phyloP scores from a whole-genome alignment of 1,140 invertebrate genomes.

The Heliconius hermathena region DNA sequence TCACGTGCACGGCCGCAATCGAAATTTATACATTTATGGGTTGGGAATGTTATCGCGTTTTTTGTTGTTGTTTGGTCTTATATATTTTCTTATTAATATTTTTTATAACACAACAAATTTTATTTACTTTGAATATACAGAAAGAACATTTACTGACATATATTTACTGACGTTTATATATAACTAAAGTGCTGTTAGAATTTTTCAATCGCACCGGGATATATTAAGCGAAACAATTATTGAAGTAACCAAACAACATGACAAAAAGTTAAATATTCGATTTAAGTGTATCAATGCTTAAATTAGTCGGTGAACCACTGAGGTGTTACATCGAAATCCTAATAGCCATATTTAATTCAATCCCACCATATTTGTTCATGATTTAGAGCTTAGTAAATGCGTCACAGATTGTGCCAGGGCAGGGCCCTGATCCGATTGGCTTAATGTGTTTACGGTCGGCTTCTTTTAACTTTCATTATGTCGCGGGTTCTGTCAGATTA shows the following conservation, averaged over 20 bases:
- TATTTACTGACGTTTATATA: too few relatives aligned
- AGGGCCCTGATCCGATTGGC: slow-evolving; percentile 57
- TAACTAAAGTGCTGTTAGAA: not conserved
- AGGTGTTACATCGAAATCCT: slow-evolving; percentile 18
- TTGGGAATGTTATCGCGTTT: not conserved
- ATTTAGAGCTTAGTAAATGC: slow-evolving; percentile 46
- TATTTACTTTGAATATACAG: too few relatives aligned
- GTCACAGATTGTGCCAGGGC: slow-evolving; percentile 52
- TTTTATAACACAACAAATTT: not conserved
- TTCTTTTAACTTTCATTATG: slow-evolving; percentile 50
- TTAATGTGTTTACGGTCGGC: slow-evolving; percentile 67
- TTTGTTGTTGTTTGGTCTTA: not conserved
- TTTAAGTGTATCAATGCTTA: not conserved
- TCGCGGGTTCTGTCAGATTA: slow-evolving; percentile 47
- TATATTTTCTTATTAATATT: not conserved
- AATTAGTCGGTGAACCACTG: slow-evolving; percentile 5
- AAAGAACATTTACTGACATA: too few relatives aligned
- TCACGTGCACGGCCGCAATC: slow-evolving; percentile 50
- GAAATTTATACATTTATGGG: slow-evolving; percentile 25
- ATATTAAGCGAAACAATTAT: not conserved
- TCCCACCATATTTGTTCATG: slow-evolving; percentile 40
- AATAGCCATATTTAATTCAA: slow-evolving; percentile 37
- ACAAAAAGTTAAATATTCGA: not conserved
- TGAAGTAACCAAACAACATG: not conserved
- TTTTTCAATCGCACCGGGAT: not conserved